Percentiles rank a stretch among this genome's conserved stretches.
phyloP scores from a whole-genome alignment of 2,797 vertebrate species.

The Echeneis naucrates region DNA sequence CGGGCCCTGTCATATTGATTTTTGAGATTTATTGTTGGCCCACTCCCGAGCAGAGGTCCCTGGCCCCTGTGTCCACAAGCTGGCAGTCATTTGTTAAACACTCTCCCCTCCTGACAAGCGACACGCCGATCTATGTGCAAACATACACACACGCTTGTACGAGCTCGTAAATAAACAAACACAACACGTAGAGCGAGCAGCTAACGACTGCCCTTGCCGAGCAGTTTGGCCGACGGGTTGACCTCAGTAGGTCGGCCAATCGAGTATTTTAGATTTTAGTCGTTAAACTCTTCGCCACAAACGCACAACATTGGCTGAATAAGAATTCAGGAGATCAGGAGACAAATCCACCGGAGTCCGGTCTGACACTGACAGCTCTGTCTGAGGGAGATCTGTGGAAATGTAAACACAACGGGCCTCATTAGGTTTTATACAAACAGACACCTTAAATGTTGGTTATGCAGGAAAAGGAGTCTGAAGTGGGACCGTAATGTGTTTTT shows the following conservation, averaged over 20 bases:
- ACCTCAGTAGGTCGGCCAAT: not conserved
- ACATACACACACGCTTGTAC: constrained; percentile 24
- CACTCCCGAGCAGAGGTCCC: constrained; percentile 71
- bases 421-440: too few species aligned
- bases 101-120: constrained; percentile 70
- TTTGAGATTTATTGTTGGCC: constrained; percentile 83
- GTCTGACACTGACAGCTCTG: not conserved
- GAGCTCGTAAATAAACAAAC: constrained; percentile 8
- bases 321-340: not conserved
- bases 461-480: too few species aligned
- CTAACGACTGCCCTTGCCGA: not conserved
- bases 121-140: constrained; percentile 32
- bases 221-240: not conserved
- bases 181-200: not conserved
- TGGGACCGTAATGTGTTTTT: too few species aligned
- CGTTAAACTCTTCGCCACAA: not conserved
- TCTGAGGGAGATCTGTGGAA: too few species aligned
- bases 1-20: constrained; percentile 84
- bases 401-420: too few species aligned
- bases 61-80: constrained; percentile 68
- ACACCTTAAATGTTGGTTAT: too few species aligned
- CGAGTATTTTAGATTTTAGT: not conserved
- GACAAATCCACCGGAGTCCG: not conserved
- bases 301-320: not conserved
- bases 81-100: constrained; percentile 84